Base-by-base conservation (phyloP, 2,113 vertebrate species). In the Protobothrops flavoviridis region DNA sequence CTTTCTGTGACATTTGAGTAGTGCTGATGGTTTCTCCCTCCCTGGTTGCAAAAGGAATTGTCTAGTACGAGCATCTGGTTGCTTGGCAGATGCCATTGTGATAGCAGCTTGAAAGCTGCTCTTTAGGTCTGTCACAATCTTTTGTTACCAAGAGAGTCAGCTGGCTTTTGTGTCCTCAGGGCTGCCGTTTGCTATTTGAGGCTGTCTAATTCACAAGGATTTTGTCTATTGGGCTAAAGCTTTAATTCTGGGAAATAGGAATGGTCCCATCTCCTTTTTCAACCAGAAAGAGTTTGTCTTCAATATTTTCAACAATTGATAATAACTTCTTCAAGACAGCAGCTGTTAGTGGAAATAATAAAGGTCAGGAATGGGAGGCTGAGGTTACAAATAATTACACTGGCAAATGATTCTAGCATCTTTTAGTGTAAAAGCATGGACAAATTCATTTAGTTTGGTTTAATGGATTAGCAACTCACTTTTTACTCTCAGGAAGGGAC, bases 51-150 rank as follows among this genome's bases (percentile, higher is more conserved):
- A 90, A 94, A 95, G 93, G 95, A 95, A 93, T 93, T 96, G 96
- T 96, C 94, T 92, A 97, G 96, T 94, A 97, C 95, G 86, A 97
- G 96, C 97, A 98, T 95, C 97, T 97, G 96, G 95, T 95, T 96
- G 94, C 94, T 97, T 97, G 97, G 96, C 97, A 98, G 95, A 95
- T 94, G 93, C 85, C 96, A 74, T 95, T 95, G 69, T n/a, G 26
- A 0, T 45, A 96, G 95, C 94, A 95, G 95, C 96, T 97, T 97
- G 97, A 97, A 97, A 97, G 96, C 95, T 95, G 95, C 97, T 97
- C 74, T 96, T 87, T 95, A 95, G 95, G 94, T 95, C 96, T 97
- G 96, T 96, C 96, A 96, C 92, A 89, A 91, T 85, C 69, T 93
- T 90, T 52, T 96, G 93, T 90, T 64, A 97, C 93, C 96, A 94